A percentile compares a stretch with the other conserved stretches of the same genome.
These are phyloP conservation scores for Eugnorisma glareosa DNA, from an alignment of 2,888 invertebrate species.

Conservation along the genomic window DNA sequence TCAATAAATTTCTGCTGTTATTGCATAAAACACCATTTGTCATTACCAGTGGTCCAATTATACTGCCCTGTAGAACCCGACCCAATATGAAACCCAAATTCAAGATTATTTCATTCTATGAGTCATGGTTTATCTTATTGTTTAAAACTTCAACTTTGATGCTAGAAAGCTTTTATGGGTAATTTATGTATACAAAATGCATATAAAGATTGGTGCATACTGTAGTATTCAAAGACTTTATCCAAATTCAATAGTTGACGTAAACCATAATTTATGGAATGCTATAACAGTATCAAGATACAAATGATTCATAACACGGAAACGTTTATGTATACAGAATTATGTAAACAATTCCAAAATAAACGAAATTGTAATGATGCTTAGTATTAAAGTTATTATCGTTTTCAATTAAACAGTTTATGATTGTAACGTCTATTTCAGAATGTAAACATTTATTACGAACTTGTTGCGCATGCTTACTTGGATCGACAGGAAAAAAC, in stretches of 20 bases:
- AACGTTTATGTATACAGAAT: constrained; percentile 43
- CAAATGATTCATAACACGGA: constrained; percentile 35
- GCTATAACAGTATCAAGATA: constrained; percentile 22
- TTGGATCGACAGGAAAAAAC: constrained; percentile 93
- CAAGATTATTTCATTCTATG: not conserved
- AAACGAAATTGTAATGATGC: constrained; percentile 37
- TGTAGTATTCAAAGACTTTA: constrained; percentile 23
- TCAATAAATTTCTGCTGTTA: not conserved
- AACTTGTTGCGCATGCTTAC: constrained; percentile 83
- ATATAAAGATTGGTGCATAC: not conserved
- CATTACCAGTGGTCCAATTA: not conserved
- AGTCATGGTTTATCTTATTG: not conserved
- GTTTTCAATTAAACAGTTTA: constrained; percentile 57
- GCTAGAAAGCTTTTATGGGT: not conserved
- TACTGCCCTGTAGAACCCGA: constrained; percentile 17
- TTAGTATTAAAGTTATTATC: constrained; percentile 38
- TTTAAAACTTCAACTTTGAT: not conserved
- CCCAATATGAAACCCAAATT: not conserved
- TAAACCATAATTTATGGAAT: constrained; percentile 2
- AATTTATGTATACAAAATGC: constrained; percentile 10
- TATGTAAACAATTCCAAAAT: constrained; percentile 39
- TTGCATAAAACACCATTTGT: not conserved
- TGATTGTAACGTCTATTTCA: constrained; percentile 64
- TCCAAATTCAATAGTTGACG: constrained; percentile 4
- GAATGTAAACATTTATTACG: constrained; percentile 70